Conservation (phyloP, 1,140 invertebrate genomes). For the Eufriesea mexicana region DNA sequence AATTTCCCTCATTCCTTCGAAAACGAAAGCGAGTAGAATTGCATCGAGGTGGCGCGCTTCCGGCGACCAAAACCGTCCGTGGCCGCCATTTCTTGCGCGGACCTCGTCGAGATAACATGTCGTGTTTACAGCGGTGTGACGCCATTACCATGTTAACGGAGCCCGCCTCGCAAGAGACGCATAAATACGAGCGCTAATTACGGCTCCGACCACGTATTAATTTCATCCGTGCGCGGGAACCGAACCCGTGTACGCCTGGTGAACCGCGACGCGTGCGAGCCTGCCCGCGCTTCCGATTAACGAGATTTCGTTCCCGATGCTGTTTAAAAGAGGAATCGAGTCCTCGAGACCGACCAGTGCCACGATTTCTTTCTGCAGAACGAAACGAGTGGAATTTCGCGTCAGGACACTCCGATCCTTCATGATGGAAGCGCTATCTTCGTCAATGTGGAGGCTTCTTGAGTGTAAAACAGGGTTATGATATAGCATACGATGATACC, state of each 20-base stretch:
- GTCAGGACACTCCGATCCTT: too few species aligned
- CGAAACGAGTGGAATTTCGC: too few species aligned
- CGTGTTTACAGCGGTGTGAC: constrained; percentile 69
- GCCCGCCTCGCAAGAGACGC: constrained; percentile 61
- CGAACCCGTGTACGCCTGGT: constrained; percentile 29
- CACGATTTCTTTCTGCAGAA: neutral
- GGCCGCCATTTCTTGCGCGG: constrained; percentile 30
- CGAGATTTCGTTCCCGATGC: constrained; percentile 42
- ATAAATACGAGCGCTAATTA: constrained; percentile 73
- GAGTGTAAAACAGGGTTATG: too few species aligned
- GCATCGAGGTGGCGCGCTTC: neutral
- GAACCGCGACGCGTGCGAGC: constrained; percentile 37
- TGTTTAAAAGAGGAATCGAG: neutral
- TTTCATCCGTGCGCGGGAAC: constrained; percentile 62
- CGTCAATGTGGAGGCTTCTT: too few species aligned
- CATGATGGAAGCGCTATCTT: too few species aligned
- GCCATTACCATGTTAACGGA: constrained; percentile 70
- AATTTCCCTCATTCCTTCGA: neutral
- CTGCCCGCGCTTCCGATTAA: constrained; percentile 48
- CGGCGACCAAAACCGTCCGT: constrained; percentile 25
- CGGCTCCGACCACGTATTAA: constrained; percentile 69
- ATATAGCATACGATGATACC: too few species aligned
- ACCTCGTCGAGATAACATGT: constrained; percentile 64
- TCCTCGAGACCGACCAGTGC: neutral
- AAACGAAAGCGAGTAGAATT: neutral